These are phyloP conservation scores for Carcharodon carcharias DNA, from an alignment of 2,797 vertebrate genomes.

Conservation along the genomic window DNA sequence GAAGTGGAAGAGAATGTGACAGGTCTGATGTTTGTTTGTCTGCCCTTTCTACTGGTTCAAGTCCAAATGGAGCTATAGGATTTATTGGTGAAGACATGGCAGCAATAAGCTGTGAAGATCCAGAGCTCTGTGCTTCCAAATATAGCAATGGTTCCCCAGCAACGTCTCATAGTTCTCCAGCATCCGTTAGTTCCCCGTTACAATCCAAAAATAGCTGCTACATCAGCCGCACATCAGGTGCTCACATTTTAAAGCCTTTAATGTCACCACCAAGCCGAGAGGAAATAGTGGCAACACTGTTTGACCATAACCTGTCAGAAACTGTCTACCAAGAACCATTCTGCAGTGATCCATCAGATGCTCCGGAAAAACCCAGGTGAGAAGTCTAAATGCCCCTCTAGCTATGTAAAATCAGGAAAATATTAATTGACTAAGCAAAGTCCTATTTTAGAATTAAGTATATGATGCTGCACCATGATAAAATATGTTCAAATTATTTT, in stretches of 20 bases:
- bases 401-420: neutral
- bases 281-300: conserved; percentile 83
- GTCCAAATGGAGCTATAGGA: conserved; percentile 17
- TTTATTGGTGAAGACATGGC: neutral
- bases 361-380: conserved; percentile 86
- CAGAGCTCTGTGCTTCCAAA: conserved; percentile 64
- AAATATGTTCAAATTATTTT: neutral
- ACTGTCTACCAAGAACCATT: conserved; percentile 88
- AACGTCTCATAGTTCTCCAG: conserved; percentile 87
- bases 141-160: conserved; percentile 71
- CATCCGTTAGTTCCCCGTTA: conserved; percentile 81
- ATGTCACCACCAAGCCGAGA: conserved; percentile 96
- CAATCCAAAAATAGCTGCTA: conserved; percentile 76
- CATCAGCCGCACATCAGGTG: conserved; percentile 62
- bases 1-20: conserved; percentile 23
- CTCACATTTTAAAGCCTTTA: conserved; percentile 85
- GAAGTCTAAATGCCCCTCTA: neutral
- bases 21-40: conserved; percentile 6
- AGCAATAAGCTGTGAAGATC: conserved; percentile 56
- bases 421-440: neutral
- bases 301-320: conserved; percentile 86
- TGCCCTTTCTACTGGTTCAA: conserved; percentile 26
- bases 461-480: neutral
- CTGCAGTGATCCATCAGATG: conserved; percentile 91
- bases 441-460: neutral